Evolutionary conservation across 2,888 invertebrate genomes (phyloP).

Genomic region (Cephalotes varians): DNA sequence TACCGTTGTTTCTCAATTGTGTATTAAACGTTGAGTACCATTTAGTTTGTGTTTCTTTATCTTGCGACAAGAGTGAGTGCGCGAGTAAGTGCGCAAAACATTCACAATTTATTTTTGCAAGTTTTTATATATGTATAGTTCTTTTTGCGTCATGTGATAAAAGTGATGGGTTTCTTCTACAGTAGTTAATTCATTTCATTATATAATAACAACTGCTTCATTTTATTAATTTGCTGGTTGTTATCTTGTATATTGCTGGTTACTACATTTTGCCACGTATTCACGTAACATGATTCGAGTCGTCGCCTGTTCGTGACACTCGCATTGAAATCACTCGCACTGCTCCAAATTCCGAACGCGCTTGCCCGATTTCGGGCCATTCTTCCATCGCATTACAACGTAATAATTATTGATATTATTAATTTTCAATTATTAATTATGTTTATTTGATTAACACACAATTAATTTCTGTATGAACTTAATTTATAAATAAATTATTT

Average conservation of each 20-base stretch:
- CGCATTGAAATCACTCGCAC: constrained; percentile 41
- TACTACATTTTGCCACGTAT: neutral
- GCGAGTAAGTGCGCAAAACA: neutral
- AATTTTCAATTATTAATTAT: neutral
- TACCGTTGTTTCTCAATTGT: constrained; percentile 2
- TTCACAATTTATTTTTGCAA: neutral
- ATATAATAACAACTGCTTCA: neutral
- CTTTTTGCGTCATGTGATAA: neutral
- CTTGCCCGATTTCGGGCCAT: neutral
- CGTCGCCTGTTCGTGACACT: neutral
- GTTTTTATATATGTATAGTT: neutral
- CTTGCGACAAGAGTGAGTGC: neutral
- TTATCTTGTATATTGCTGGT: neutral
- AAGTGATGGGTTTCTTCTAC: neutral
- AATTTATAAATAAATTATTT: neutral
- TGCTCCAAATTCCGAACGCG: neutral
- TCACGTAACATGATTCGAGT: neutral
- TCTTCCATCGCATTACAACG: neutral
- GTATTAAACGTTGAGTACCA: neutral
- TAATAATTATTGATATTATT: neutral
- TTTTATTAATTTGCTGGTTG: neutral
- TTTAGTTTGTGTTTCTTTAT: constrained; percentile 2
- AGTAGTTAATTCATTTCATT: neutral
- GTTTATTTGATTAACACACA: neutral
- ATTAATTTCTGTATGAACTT: neutral